A percentile compares a stretch with the other conserved stretches of the same genome.
Evolutionary conservation across 2,888 invertebrate genomes (phyloP).

Genomic region (Azorinus chamasolen): DNA sequence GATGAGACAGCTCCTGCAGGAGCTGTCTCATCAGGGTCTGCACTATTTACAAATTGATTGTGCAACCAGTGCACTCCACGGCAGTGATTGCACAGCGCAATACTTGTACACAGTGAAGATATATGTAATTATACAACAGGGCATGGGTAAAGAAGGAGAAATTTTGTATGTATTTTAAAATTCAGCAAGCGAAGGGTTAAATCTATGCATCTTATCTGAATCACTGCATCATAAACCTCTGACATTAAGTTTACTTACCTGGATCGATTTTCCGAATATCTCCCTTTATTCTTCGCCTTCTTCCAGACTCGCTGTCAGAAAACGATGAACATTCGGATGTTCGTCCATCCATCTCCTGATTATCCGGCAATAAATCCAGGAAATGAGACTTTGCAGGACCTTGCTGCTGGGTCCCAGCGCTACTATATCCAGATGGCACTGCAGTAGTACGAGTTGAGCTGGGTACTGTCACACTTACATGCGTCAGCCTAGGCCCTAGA

Average conservation of each 20-base stretch:
- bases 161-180: too few relatives aligned
- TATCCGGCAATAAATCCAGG: slow-evolving; percentile 56
- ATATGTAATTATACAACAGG: too few relatives aligned
- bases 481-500: slow-evolving; percentile 56
- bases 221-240: too few relatives aligned
- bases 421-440: slow-evolving; percentile 23
- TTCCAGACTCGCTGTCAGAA: slow-evolving; percentile 63
- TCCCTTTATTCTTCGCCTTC: slow-evolving; percentile 60
- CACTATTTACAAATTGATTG: too few relatives aligned
- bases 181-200: too few relatives aligned
- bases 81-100: too few relatives aligned
- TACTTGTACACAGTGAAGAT: too few relatives aligned
- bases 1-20: too few relatives aligned
- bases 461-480: slow-evolving; percentile 73
- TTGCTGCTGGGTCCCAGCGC: slow-evolving; percentile 28
- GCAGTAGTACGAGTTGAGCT: slow-evolving; percentile 49
- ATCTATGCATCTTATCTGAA: too few relatives aligned
- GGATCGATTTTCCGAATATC: slow-evolving; percentile 65
- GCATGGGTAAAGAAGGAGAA: too few relatives aligned
- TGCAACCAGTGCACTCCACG: too few relatives aligned
- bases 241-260: slow-evolving; percentile 45
- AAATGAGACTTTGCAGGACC: slow-evolving; percentile 36
- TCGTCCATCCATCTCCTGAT: slow-evolving; percentile 60
- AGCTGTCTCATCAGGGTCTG: too few relatives aligned
- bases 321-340: slow-evolving; percentile 58